Evolutionary conservation across 1,140 invertebrate genomes (phyloP).

Genomic region (Aphaenogaster floridana): DNA sequence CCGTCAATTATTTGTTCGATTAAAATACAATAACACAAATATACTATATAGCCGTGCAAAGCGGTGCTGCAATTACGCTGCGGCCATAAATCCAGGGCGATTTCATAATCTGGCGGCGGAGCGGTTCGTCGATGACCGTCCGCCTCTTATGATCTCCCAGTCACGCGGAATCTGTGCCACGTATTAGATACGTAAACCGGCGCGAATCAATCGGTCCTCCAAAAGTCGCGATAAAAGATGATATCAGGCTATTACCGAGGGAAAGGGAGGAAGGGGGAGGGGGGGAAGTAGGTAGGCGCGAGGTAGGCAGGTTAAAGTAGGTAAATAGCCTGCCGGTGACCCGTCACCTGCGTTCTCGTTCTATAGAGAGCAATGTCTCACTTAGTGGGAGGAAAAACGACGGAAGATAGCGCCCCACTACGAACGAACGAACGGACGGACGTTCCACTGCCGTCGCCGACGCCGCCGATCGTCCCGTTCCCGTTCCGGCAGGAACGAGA

Average conservation of each 20-base stretch:
- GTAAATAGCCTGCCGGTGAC: conserved; percentile 87
- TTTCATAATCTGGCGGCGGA: conserved; percentile 25
- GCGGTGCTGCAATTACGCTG: background rate
- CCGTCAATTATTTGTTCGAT: background rate
- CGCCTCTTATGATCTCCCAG: conserved; percentile 12
- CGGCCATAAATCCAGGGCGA: conserved; percentile 12
- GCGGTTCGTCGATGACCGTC: background rate
- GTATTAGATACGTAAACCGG: conserved; percentile 51
- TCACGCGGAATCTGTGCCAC: conserved; percentile 39
- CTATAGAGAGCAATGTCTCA: conserved; percentile 85
- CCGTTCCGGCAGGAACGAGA: conserved; percentile 64
- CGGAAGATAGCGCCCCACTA: conserved; percentile 64
- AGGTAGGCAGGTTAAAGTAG: conserved; percentile 82
- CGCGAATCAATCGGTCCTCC: background rate
- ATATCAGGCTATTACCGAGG: conserved; percentile 8
- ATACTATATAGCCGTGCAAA: background rate
- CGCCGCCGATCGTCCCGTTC: conserved; percentile 24
- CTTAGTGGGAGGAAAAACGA: conserved; percentile 69
- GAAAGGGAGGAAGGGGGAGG: conserved; percentile 48
- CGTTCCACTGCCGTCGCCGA: background rate
- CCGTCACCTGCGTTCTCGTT: conserved; percentile 87
- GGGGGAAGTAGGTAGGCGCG: conserved; percentile 73
- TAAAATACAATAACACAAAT: background rate
- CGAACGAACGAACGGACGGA: background rate
- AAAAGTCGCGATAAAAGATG: conserved; percentile 1